Evolutionary conservation across 1,140 invertebrate genomes (phyloP), one percentile per base, ranked within the genome.

Genomic region (Polypedilum pembai): DNA sequence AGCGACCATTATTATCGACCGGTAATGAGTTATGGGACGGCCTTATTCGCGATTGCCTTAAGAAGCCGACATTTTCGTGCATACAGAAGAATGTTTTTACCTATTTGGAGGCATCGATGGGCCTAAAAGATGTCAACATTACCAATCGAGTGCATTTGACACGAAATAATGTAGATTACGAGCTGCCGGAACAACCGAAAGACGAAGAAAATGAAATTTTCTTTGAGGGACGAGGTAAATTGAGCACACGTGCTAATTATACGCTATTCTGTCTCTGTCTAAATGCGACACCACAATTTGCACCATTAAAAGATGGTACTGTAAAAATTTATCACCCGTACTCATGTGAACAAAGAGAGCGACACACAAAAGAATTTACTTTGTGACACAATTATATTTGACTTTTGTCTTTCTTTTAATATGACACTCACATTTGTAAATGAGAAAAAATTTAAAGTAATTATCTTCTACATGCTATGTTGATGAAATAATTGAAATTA

Each of bases 51-150:
- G 87, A 92, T 77, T 93, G 91, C 77, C 85, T 85, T 20, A 82
- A 83, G 20, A 84, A 85, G 75, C 86, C 89, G 20, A 86, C 87
- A 63, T 85, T 91, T 77, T 87, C 86, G 63, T 93, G 91, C 78
- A 88, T 93, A 33, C 89, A 91, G 77, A 91, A 89, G 76, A 91
- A 90, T 77, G 87, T 92, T 5, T 90, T 89, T 77, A 82, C 84
- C 8, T 92, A 89, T 78, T 78, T 93, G 66, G 87, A 91, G 75
- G 83, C 85, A 12, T 87, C 85, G 20, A 83, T 93, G 40, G 85
- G 87, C 65, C 85, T 86, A 40, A 83, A 83, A 63, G 91, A 92
- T 78, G 83, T 91, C 7, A 87, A 88, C 40, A 83, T 92, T 0
- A 87, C 87, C n/a, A 86, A 88, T 78, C 88, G 88, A 76, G 79